Evolutionary conservation across 2,888 invertebrate species (phyloP).

Genomic region (Pilophorus perplexus): DNA sequence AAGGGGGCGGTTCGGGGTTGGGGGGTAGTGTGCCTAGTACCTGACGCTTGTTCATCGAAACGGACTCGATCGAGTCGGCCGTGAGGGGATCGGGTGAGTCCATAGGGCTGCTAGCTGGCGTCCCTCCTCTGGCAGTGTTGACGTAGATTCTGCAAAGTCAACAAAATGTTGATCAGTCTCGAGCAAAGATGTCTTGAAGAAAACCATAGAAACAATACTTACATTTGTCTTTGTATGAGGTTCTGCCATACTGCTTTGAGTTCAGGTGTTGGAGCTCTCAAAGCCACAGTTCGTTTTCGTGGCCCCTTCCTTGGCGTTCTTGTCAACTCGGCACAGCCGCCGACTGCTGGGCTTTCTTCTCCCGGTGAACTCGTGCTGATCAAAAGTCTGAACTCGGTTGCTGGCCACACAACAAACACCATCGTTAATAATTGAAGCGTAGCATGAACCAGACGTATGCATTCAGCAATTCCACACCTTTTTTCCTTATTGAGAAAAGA

Average conservation of each 20-base stretch:
- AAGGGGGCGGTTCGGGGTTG: conserved; percentile 44
- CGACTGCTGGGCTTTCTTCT: conserved; percentile 66
- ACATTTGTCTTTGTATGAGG: conserved; percentile 82
- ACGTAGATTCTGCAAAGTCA: conserved; percentile 67
- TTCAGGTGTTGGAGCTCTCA: conserved; percentile 78
- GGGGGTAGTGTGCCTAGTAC: conserved; percentile 47
- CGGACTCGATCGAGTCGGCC: conserved; percentile 64
- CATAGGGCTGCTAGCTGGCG: conserved; percentile 73
- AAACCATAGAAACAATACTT: conserved; percentile 53
- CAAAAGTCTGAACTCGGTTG: conserved; percentile 80
- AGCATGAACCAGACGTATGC: too few relatives aligned
- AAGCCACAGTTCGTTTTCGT: conserved; percentile 66
- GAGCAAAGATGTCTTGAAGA: neutral
- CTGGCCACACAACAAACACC: conserved; percentile 55
- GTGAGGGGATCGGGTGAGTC: conserved; percentile 75
- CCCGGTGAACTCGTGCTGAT: conserved; percentile 57
- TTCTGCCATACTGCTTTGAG: conserved; percentile 89
- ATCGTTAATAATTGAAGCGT: too few relatives aligned
- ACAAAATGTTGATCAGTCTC: neutral
- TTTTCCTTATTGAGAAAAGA: conserved; percentile 80
- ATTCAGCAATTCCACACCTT: conserved; percentile 63
- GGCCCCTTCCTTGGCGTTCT: conserved; percentile 64
- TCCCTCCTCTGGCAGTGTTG: conserved; percentile 74
- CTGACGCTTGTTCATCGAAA: conserved; percentile 54
- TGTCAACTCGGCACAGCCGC: conserved; percentile 64